These are phyloP conservation scores for Drosophila mulleri DNA, from an alignment of 2,888 invertebrate genomes.

Conservation along the genomic window DNA sequence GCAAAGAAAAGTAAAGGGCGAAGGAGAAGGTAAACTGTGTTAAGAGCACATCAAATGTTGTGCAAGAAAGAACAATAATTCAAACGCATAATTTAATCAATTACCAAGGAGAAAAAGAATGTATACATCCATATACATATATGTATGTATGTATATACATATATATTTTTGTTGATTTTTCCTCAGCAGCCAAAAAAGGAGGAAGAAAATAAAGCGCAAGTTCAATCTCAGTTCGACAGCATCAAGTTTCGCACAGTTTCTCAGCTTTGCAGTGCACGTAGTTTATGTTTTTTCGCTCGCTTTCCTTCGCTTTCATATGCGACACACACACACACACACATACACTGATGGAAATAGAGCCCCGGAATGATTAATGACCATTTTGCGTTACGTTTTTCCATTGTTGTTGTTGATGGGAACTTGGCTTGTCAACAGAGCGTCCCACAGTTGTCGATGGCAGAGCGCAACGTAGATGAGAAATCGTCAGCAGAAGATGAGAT, in stretches of 20 bases:
- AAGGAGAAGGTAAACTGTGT: conserved; percentile 2
- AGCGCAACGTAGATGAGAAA: conserved; percentile 8
- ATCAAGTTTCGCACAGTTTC: conserved; percentile 32
- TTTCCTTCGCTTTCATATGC: conserved; percentile 39
- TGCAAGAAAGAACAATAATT: conserved; percentile 6
- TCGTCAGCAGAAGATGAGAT: conserved; percentile 7
- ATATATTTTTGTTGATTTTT: conserved; percentile 26
- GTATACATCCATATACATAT: conserved; percentile 7
- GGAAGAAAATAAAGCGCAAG: conserved; percentile 18
- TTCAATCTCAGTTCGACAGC: conserved; percentile 62
- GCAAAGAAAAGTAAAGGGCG: background rate
- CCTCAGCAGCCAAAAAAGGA: too few relatives aligned
- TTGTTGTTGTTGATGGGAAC: conserved; percentile 53
- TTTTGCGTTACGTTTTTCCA: conserved; percentile 44
- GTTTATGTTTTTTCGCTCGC: conserved; percentile 51
- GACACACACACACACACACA: conserved; percentile 21
- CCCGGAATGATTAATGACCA: conserved; percentile 82
- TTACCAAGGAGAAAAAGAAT: conserved; percentile 29
- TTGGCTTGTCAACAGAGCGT: conserved; percentile 59
- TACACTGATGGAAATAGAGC: conserved; percentile 38
- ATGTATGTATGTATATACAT: background rate
- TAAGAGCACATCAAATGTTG: conserved; percentile 7
- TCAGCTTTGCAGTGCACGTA: conserved; percentile 56
- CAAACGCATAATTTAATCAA: conserved; percentile 49
- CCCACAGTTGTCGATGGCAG: conserved; percentile 69